Base-by-base conservation (phyloP, 2,888 invertebrate species). In the Oegoconia quadripuncta region DNA sequence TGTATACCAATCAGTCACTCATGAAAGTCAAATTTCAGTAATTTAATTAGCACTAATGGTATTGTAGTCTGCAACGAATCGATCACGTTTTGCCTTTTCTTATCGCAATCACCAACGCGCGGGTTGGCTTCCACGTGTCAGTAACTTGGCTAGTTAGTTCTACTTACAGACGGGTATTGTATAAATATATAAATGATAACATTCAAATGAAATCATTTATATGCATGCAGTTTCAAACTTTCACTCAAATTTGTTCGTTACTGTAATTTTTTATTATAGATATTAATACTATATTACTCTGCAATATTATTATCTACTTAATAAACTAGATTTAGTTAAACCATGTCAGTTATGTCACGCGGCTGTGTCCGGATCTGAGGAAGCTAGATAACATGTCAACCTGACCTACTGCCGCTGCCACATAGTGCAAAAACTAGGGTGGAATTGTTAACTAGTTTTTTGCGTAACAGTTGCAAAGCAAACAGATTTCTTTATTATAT, bases 71-170 rank as follows among this genome's bases (percentile, higher is more conserved):
- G 30, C 22, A 31, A 31, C 67, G 62, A 76, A 77, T 75, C 65
- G 63, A 70, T 71, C 70, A 72, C 64, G 64, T 64, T 70, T 59
- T 54, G 56, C 51, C 45, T 59, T 53, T 55, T 56, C 62, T 77
- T 78, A 79, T 78, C 77, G 65, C 61, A 52, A 66, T 65, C 53
- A 42, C 46, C 52, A 47, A 56, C 49, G 48, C 59, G 60, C 57
- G 55, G 51, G 49, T 46, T 44, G 35, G 51, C 57, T 64, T 68
- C 67, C 77, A 78, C 77, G 77, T 77, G 74, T 63, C 58, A 53
- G 43, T 52, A 47, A 51, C 57, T 58, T 14, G 15, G 25, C 18
- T 37, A 33, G 8, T 15, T 23, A 20, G 26, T 20, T 27, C 22
- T 25, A 46, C 36, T 30, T 43, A 54, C 51, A 52, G 46, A 44